phyloP scores from a whole-genome alignment of 2,113 vertebrate genomes.

The Brachyhypopomus occidentalis region DNA sequence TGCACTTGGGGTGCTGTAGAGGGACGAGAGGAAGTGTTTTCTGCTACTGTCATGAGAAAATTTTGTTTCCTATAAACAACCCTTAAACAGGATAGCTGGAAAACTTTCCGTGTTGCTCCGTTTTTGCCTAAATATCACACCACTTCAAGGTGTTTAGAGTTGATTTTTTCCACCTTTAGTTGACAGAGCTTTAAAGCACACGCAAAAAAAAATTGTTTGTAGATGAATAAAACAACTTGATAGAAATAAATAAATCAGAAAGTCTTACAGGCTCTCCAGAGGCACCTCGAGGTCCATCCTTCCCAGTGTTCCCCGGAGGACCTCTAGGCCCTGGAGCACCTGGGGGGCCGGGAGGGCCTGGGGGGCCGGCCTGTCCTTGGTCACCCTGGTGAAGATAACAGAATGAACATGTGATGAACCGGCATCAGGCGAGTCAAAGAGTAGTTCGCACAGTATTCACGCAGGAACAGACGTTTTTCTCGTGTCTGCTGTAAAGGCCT shows the following conservation, averaged over 20 bases:
- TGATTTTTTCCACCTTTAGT: too few species aligned
- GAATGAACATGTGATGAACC: not conserved
- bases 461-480: not conserved
- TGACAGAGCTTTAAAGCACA: too few species aligned
- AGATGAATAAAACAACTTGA: not conserved
- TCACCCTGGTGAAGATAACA: constrained; percentile 78
- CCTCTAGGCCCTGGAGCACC: constrained; percentile 88
- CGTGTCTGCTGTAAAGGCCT: not conserved
- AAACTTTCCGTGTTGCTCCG: too few species aligned
- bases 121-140: too few species aligned
- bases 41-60: not conserved
- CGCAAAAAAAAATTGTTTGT: not conserved
- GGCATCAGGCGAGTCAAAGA: not conserved
- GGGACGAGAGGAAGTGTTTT: not conserved
- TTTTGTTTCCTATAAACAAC: too few species aligned
- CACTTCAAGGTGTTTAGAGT: too few species aligned
- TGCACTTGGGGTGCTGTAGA: not conserved
- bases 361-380: constrained; percentile 86
- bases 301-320: constrained; percentile 91
- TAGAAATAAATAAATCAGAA: not conserved
- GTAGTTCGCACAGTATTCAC: not conserved
- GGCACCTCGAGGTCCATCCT: constrained; percentile 87
- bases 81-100: too few species aligned
- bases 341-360: constrained; percentile 86
- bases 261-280: constrained; percentile 84